phyloP scores from a whole-genome alignment of 1,140 invertebrate species.

The Drosophila sproati region DNA sequence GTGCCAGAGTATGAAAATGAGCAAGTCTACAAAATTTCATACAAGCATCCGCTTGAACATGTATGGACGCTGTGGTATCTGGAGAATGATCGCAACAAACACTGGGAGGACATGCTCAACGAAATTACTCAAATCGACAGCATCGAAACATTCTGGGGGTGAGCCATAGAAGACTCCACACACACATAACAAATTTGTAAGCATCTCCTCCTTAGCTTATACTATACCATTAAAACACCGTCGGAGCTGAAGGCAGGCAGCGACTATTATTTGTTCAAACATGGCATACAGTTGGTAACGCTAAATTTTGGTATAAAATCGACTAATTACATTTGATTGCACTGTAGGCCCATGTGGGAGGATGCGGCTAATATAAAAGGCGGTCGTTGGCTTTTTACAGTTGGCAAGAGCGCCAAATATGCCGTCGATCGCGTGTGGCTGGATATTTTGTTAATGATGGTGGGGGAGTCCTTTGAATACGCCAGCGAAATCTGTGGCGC shows the following conservation, averaged over 20 bases:
- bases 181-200: slow-evolving; percentile 84
- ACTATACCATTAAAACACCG: slow-evolving; percentile 97
- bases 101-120: slow-evolving; percentile 97
- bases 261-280: slow-evolving; percentile 98
- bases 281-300: slow-evolving; percentile 91
- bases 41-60: slow-evolving; percentile 97
- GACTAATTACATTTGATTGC: slow-evolving; percentile 85
- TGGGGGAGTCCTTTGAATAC: slow-evolving; percentile 98
- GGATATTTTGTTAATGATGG: slow-evolving; percentile 92
- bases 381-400: slow-evolving; percentile 97
- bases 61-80: slow-evolving; percentile 99
- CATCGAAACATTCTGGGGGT: slow-evolving; percentile 98
- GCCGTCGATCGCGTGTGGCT: slow-evolving; percentile 97
- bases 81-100: slow-evolving; percentile 94
- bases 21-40: slow-evolving; percentile 22
- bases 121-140: slow-evolving; percentile 97
- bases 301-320: slow-evolving; percentile 92
- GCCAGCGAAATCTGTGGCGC: slow-evolving; percentile 97
- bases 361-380: slow-evolving; percentile 94
- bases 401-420: slow-evolving; percentile 93
- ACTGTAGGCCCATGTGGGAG: slow-evolving; percentile 97
- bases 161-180: slow-evolving; percentile 88
- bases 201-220: slow-evolving; percentile 91
- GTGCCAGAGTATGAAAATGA: slow-evolving; percentile 11
- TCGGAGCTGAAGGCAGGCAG: slow-evolving; percentile 95